Percentiles rank a stretch among this genome's conserved stretches.
phyloP scores from a whole-genome alignment of 1,140 invertebrate species.

The Brachionus manjavacas region DNA sequence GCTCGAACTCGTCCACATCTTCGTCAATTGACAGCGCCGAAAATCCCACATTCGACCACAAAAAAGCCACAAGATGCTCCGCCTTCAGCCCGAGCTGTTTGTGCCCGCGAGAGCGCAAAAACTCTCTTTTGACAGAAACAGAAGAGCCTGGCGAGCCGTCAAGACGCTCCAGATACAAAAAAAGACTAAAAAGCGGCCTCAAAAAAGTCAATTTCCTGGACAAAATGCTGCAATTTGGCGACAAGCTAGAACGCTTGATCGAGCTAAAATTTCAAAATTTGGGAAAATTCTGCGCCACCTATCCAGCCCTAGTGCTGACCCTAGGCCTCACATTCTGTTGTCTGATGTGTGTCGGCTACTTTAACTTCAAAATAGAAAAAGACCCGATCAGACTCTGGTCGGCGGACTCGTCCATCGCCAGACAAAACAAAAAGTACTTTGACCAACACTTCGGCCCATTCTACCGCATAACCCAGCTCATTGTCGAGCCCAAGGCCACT shows the following conservation, averaged over 20 bases:
- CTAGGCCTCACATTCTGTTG: slow-evolving; percentile 64
- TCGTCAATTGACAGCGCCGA: neutral
- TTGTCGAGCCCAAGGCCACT: neutral
- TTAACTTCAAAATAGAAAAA: slow-evolving; percentile 72
- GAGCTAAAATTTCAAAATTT: slow-evolving; percentile 2
- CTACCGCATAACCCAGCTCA: slow-evolving; percentile 41
- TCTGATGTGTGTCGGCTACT: slow-evolving; percentile 65
- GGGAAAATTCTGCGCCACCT: slow-evolving; percentile 70
- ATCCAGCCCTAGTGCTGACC: slow-evolving; percentile 72
- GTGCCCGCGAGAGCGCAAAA: neutral
- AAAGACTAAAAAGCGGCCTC: neutral
- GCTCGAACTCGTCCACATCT: neutral
- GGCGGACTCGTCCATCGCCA: slow-evolving; percentile 73
- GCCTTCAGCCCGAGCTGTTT: neutral
- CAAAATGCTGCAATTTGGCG: slow-evolving; percentile 6
- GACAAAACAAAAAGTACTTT: slow-evolving; percentile 81
- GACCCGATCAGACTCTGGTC: slow-evolving; percentile 97
- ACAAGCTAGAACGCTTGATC: slow-evolving; percentile 17
- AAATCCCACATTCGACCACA: neutral
- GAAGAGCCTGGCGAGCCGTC: neutral
- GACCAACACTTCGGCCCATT: slow-evolving; percentile 59
- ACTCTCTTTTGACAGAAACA: neutral
- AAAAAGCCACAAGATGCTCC: neutral
- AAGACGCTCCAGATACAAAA: neutral
- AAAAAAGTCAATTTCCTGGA: slow-evolving; percentile 5